Base-by-base conservation (phyloP, 2,888 invertebrate genomes). In the Melanostoma mellinum region DNA sequence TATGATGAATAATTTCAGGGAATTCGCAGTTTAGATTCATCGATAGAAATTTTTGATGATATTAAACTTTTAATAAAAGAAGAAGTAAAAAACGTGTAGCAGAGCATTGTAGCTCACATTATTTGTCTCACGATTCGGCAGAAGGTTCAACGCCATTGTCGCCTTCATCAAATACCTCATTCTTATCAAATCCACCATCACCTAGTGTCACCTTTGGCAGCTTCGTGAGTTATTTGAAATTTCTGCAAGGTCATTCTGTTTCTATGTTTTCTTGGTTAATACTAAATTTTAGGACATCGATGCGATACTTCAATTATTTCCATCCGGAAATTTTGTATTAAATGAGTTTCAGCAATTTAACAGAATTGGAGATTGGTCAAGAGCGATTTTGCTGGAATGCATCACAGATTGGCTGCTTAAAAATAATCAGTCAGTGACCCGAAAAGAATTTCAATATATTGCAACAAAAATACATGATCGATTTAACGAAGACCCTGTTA, bases 311-410 rank as follows among this genome's bases (percentile, higher is more conserved):
- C 20, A 38, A 38, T 40, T 38, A 38, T 56, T 38, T 38, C 55
- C 55, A 20, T 56, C 56, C 20, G 33, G n/a, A 8, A 38, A 38
- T 38, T 40, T 20, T 10, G 56, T 56, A 8, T 10, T 56, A n/a
- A 56, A 48, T 4, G 63, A 63, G 2, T 63, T 52, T 36, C 9
- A 65, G 3, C 4, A 65, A 33, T 38, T 6, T n/a, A 65, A 65
- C 4, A 67, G 9, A 67, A 53, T 67, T 42, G 53, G 65, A 9
- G 65, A 52, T 42, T 33, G 52, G 3, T 67, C 65, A 36, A 50
- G 65, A 42, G 42, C 52, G 1, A 67, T 67, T 42, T 53, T 67
- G 6, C 8, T 67, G 20, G 52, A 67, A 42, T 42, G 42, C 8
- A 53, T 67, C 1, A 33, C 65, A 35, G 33, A 38, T 50, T 65